A percentile compares a stretch with the other conserved stretches of the same genome.
Evolutionary conservation across 1,140 invertebrate species (phyloP).

Genomic region (Sweltsa coloradensis): DNA sequence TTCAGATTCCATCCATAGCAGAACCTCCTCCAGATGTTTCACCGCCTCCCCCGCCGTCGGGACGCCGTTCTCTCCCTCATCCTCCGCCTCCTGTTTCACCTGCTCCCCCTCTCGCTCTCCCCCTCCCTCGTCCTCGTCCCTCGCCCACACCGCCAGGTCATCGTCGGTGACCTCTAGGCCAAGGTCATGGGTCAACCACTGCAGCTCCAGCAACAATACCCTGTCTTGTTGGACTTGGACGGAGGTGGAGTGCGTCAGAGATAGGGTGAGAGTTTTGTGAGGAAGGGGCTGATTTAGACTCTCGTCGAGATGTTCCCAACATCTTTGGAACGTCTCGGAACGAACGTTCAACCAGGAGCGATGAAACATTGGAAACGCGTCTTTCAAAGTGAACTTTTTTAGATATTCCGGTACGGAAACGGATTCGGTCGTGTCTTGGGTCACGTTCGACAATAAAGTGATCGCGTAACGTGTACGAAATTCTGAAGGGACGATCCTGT

Average conservation of each 20-base stretch:
- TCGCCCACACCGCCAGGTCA: conserved; percentile 29
- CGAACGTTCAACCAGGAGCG: conserved; percentile 34
- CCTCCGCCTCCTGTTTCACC: conserved; percentile 12
- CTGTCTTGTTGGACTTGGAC: conserved; percentile 22
- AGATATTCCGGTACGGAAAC: conserved; percentile 23
- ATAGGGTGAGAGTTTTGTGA: not conserved
- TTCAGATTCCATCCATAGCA: conserved; percentile 40
- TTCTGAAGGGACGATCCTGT: conserved; percentile 28
- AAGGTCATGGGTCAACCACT: conserved; percentile 28
- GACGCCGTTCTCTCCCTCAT: conserved; percentile 13
- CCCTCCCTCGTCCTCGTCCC: conserved; percentile 13
- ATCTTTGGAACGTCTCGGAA: conserved; percentile 32
- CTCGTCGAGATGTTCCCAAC: too few species aligned
- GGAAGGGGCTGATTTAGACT: not conserved
- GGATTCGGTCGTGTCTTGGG: conserved; percentile 6
- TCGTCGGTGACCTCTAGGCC: conserved; percentile 32
- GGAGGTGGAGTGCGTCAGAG: not conserved
- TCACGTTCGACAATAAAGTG: conserved; percentile 19
- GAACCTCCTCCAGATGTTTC: conserved; percentile 30
- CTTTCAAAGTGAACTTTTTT: conserved; percentile 32
- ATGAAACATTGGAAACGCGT: conserved; percentile 36
- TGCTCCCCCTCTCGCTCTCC: conserved; percentile 12
- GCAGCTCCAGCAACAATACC: conserved; percentile 28
- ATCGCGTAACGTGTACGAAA: conserved; percentile 29
- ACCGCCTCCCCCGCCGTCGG: conserved; percentile 32